Evolutionary conservation across 2,113 vertebrate species (phyloP), one percentile per base, ranked within the genome.

Genomic region (Limanda limanda): DNA sequence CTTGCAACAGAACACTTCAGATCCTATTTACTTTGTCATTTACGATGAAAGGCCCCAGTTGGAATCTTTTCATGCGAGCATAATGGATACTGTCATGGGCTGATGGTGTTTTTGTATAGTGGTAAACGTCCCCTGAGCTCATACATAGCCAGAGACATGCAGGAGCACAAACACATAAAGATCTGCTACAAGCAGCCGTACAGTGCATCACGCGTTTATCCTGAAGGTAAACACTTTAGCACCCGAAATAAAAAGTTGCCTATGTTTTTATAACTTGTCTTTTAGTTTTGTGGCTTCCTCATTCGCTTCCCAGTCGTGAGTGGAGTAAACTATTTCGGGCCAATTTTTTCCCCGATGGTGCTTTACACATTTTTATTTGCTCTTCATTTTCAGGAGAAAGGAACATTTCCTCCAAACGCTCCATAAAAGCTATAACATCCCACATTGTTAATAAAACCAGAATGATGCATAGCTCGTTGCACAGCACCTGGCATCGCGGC

Each of bases 1-100:
- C 76, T 70, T 67, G 35, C 52, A n/a, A 74, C 67, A 69, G 64
- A 81, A 83, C 84, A 90, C 86, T 88, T 20, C 71, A 64, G 78
- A 87, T 92, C 84, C 78, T 69, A 84, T 93, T 88, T 91, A 85
- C 83, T 84, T 84, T 79, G 85, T 73, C 75, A 85, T 93, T 88
- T 81, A 78, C 61, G 83, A 83, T 78, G 72, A 88, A 83, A 89
- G 65, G 71, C 76, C 82, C 76, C 68, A 67, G 73, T 85, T 82
- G 54, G 67, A 72, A 80, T 78, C 71, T 76, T 75, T 88, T 86
- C 78, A 83, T 89, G 72, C 69, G 78, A 80, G 72, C 64, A 86
- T 79, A 88, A 90, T 89, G 78, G 70, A 86, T 74, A 55, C 74
- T 68, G 80, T 83, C 76, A 74, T 81, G 71, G 74, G 77, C 71